Evolutionary conservation across 2,888 invertebrate genomes (phyloP).

Genomic region (Taphrorychus bicolor): DNA sequence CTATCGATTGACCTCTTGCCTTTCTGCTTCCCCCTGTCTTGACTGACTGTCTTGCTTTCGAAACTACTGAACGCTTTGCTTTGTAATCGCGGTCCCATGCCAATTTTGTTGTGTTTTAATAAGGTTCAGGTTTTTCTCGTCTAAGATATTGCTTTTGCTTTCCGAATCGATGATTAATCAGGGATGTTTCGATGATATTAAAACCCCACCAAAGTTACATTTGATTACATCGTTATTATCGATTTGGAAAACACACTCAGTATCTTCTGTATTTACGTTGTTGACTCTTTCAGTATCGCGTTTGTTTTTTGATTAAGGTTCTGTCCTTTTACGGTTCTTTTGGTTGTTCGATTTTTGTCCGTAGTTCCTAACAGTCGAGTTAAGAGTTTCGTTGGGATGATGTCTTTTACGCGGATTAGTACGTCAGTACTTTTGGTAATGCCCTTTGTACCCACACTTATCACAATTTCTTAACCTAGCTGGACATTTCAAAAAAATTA

Average conservation of each 20-base stretch:
- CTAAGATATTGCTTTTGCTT: background rate
- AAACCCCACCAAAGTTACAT: background rate
- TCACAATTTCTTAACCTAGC: background rate
- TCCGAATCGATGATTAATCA: constrained; percentile 1
- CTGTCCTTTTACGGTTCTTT: background rate
- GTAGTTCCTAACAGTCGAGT: too few species aligned
- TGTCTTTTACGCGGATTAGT: too few species aligned
- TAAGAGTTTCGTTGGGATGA: too few species aligned
- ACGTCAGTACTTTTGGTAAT: background rate
- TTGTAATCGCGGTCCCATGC: too few species aligned
- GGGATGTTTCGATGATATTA: background rate
- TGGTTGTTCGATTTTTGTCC: background rate
- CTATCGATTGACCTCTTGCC: constrained; percentile 52
- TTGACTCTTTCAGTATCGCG: background rate
- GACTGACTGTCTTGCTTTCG: constrained; percentile 42
- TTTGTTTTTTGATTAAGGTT: background rate
- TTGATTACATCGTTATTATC: background rate
- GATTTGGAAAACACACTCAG: background rate
- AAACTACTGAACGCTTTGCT: too few species aligned
- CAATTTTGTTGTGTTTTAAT: too few species aligned
- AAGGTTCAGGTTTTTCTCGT: background rate
- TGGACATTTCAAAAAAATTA: background rate
- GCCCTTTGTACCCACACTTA: constrained; percentile 6
- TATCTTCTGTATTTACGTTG: background rate
- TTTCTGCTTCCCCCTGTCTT: constrained; percentile 55